Evolutionary conservation across 2,888 invertebrate genomes (phyloP).

Genomic region (Lasiommata megera): DNA sequence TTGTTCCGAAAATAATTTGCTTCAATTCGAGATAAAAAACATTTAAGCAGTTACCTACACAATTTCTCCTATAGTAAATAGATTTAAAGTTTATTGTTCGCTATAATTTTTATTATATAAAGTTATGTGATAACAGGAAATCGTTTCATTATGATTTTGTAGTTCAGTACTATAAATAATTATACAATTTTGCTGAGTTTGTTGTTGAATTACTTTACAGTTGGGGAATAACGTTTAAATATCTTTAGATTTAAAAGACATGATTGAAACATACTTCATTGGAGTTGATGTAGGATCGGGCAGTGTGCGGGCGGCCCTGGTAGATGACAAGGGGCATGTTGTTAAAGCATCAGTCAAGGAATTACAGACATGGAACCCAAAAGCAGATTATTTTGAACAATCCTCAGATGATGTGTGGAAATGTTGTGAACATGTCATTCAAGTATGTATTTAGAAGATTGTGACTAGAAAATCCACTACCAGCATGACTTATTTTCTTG

Average conservation of each 20-base stretch:
- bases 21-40: not conserved
- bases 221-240: too few relatives aligned
- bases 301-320: slow-evolving; percentile 93
- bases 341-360: slow-evolving; percentile 82
- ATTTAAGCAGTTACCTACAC: not conserved
- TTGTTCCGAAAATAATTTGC: not conserved
- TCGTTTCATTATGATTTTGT: too few relatives aligned
- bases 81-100: too few relatives aligned
- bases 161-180: too few relatives aligned
- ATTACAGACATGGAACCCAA: slow-evolving; percentile 90
- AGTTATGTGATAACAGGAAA: not conserved
- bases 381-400: slow-evolving; percentile 91
- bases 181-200: too few relatives aligned
- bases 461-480: too few relatives aligned
- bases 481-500: too few relatives aligned
- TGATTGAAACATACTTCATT: slow-evolving; percentile 80
- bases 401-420: slow-evolving; percentile 95
- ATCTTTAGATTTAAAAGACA: not conserved
- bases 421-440: slow-evolving; percentile 86
- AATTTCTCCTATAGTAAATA: too few relatives aligned
- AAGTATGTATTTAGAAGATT: slow-evolving; percentile 73
- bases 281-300: slow-evolving; percentile 97
- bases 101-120: too few relatives aligned
- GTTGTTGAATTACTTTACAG: too few relatives aligned
- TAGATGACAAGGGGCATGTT: slow-evolving; percentile 85